Evolutionary conservation across 2,113 vertebrate species (phyloP).

Genomic region (Tretioscincus oriximinensis): DNA sequence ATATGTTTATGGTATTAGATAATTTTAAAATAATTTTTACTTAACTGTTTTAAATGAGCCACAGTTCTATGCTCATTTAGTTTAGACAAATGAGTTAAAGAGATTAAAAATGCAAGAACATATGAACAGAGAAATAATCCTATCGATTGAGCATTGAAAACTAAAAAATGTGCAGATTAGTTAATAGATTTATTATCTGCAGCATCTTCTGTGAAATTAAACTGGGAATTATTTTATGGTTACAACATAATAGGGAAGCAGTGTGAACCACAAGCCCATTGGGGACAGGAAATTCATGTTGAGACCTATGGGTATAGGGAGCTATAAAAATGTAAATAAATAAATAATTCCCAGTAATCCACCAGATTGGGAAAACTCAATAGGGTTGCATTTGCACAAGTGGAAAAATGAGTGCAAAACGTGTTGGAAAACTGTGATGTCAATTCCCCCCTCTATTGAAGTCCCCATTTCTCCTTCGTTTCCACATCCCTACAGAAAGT

Average conservation of each 20-base stretch:
- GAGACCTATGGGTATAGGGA: too few species aligned
- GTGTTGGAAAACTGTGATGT: too few species aligned
- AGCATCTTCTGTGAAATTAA: slow-evolving; percentile 52
- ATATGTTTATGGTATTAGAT: slow-evolving; percentile 65
- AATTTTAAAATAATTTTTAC: slow-evolving; percentile 70
- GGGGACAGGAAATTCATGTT: too few species aligned
- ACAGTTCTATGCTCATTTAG: slow-evolving; percentile 50
- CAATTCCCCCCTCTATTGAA: too few species aligned
- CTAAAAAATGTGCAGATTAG: slow-evolving; percentile 64
- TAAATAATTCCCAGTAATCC: too few species aligned
- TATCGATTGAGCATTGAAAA: slow-evolving; percentile 57
- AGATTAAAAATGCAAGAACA: slow-evolving; percentile 50
- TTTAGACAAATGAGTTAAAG: slow-evolving; percentile 50
- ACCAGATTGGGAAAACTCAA: too few species aligned
- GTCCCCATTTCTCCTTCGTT: too few species aligned
- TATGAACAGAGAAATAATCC: slow-evolving; percentile 50
- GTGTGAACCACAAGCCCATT: too few species aligned
- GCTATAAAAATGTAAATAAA: too few species aligned
- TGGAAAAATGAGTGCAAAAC: too few species aligned
- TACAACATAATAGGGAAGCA: slow-evolving; percentile 40
- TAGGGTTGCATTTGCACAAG: too few species aligned
- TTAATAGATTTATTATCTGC: slow-evolving; percentile 59
- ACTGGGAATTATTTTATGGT: slow-evolving; percentile 50
- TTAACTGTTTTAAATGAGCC: slow-evolving; percentile 65
- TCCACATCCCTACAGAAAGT: too few species aligned